Percentiles rank a stretch among this genome's conserved stretches.
Evolutionary conservation across 2,888 invertebrate genomes (phyloP).

Genomic region (Kuschelorhynchus macadamiae): DNA sequence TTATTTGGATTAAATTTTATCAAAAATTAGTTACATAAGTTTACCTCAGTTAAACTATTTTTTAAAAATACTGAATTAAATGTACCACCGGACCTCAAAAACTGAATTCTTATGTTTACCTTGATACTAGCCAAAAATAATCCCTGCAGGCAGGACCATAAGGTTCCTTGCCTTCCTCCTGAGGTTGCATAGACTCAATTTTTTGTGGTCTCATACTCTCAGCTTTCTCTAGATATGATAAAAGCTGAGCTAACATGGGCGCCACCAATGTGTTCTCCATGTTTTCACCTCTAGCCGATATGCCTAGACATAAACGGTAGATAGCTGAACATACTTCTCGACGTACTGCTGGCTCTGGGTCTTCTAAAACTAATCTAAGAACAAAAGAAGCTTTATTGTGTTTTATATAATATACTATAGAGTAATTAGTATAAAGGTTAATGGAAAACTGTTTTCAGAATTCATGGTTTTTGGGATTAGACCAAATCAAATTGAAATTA

Average conservation of each 20-base stretch:
- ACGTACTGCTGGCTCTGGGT: constrained; percentile 92
- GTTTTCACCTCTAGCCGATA: constrained; percentile 66
- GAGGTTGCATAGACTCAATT: constrained; percentile 68
- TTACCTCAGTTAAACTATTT: too few relatives aligned
- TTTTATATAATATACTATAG: too few relatives aligned
- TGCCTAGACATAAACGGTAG: constrained; percentile 88
- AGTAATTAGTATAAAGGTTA: too few relatives aligned
- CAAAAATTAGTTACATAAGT: too few relatives aligned
- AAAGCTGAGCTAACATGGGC: constrained; percentile 84
- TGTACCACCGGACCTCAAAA: too few relatives aligned
- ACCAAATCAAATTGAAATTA: too few relatives aligned
- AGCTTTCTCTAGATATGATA: constrained; percentile 86
- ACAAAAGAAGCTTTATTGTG: background rate
- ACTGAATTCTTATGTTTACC: too few relatives aligned
- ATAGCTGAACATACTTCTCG: constrained; percentile 93
- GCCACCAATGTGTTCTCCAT: constrained; percentile 77
- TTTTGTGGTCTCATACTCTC: constrained; percentile 84
- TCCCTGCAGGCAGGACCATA: constrained; percentile 95
- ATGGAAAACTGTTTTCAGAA: too few relatives aligned
- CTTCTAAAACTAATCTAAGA: constrained; percentile 77
- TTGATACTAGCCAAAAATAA: constrained; percentile 92
- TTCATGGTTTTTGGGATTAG: too few relatives aligned
- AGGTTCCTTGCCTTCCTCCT: constrained; percentile 91
- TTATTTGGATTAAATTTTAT: too few relatives aligned
- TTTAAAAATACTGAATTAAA: too few relatives aligned